Base-by-base conservation (phyloP, 2,797 vertebrate species). In the Danionella dracula region DNA sequence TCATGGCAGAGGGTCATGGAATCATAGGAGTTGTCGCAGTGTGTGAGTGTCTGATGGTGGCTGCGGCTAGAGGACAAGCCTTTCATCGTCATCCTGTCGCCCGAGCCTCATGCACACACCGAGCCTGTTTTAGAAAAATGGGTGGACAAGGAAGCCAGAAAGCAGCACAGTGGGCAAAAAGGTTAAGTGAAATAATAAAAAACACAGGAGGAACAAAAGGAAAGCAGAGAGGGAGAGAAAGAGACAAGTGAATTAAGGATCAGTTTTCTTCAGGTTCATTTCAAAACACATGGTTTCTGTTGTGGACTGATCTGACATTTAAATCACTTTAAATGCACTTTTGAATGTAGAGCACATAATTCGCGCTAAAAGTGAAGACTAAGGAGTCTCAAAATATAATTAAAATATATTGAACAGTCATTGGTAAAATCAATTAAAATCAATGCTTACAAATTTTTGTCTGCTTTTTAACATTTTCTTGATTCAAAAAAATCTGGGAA, bases 31-130 rank as follows among this genome's bases (percentile, higher is more conserved):
- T 93, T 80, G 57, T 97, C 95, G 72, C 94, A 99, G n/a, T n/a
- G n/a, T 79, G 91, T 84, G 81, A 97, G 87, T 78, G 93, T 87
- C 58, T 97, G 94, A 78, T 95, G 95, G 84, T 95, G 93, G 85
- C 93, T 93, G 77, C 95, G 95, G 88, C 92, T 95, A 89, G 92
- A 83, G 1, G 96, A 96, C 80, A 99, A 89, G 68, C 96, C 96
- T 89, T 99, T 99, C 95, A 99, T 99, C 16, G 81, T 82, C 81
- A 92, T 84, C 16, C 73, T 66, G 66, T 20, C 32, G 27, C 49
- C 59, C 50, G 54, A 78, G 83, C 90, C 84, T 87, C 92, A 93
- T 92, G 89, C 86, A 90, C 48, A 46, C 41, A 45, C 55, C 17
- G 41, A 41, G 51, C 42, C 66, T 60, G 38, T 29, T 72, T 16